Base-by-base conservation (phyloP, 2,888 invertebrate species). In the Nemotelus nigrinus region DNA sequence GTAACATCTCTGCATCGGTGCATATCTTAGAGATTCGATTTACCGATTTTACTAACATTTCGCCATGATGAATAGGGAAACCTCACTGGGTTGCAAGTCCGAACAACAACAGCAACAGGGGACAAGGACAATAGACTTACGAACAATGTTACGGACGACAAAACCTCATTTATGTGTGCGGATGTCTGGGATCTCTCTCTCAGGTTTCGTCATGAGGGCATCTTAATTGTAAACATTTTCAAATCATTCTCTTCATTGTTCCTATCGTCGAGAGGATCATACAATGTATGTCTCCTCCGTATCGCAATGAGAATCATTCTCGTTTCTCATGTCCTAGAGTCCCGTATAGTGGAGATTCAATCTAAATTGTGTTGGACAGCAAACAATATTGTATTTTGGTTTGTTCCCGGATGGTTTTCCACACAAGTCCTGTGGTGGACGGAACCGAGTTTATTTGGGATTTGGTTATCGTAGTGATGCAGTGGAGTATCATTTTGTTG, bases 351-450 rank as follows among this genome's bases (percentile, higher is more conserved):
- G n/a, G 65, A 65, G 65, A 65, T 65, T 65, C 45, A 39, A 65
- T 65, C 65, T 65, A 45, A 65, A 65, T 65, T 65, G 65, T 65
- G 45, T 65, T 47, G 65, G 65, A 65, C 47, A 45, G 65, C 47
- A 65, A 65, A 65, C 65, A 65, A 65, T 65, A 43, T 65, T 43
- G 45, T 10, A 45, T 47, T 65, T 65, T 45, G 45, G 5, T 43
- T 5, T 63, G 6, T 53, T 10, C 53, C 25, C 25, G 25, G 25
- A 25, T 25, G 25, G 25, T 1, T 25, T 25, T 25, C 25, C 25
- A 25, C 25, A 25, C 25, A 25, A 25, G 25, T 25, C 25, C 25
- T 25, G 25, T 25, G 25, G 25, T 1, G 25, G 25, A 25, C 25
- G 25, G 25, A 25, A 25, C 25, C 25, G 25, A 25, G 0, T 25